phyloP scores from a whole-genome alignment of 2,888 invertebrate species.

The Leptopilina syphax region DNA sequence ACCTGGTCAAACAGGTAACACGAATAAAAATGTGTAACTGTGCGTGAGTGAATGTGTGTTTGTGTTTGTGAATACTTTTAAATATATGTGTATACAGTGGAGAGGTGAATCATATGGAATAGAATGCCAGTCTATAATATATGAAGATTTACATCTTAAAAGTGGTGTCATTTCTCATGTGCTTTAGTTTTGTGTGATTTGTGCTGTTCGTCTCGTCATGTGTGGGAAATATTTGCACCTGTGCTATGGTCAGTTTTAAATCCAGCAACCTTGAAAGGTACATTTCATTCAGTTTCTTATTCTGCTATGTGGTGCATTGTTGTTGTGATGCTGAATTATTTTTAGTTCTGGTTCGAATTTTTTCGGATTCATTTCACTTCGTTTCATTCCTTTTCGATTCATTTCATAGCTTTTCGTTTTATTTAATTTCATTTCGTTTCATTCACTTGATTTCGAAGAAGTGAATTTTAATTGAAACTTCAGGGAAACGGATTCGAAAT shows the following conservation, averaged over 20 bases:
- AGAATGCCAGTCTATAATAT: too few relatives aligned
- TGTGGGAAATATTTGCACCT: neutral
- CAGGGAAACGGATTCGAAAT: too few relatives aligned
- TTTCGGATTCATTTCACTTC: too few relatives aligned
- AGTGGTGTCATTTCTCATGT: neutral
- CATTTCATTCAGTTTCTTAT: neutral
- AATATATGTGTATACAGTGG: neutral
- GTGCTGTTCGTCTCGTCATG: neutral
- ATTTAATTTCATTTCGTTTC: too few relatives aligned
- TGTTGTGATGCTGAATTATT: too few relatives aligned
- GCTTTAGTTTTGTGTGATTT: neutral
- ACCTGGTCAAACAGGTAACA: conserved; percentile 39
- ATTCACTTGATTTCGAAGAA: too few relatives aligned
- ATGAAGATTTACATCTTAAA: neutral
- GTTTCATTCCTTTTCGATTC: too few relatives aligned
- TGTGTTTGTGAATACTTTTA: neutral
- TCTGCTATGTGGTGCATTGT: too few relatives aligned
- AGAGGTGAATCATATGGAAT: neutral
- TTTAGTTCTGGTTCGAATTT: too few relatives aligned
- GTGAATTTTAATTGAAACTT: too few relatives aligned
- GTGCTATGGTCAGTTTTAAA: conserved; percentile 31
- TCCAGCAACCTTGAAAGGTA: conserved; percentile 33
- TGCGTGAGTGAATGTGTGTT: neutral
- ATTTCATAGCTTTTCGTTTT: too few relatives aligned
- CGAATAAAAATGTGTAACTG: conserved; percentile 9